phyloP scores from a whole-genome alignment of 2,113 vertebrate species.

The Antigone vipio region DNA sequence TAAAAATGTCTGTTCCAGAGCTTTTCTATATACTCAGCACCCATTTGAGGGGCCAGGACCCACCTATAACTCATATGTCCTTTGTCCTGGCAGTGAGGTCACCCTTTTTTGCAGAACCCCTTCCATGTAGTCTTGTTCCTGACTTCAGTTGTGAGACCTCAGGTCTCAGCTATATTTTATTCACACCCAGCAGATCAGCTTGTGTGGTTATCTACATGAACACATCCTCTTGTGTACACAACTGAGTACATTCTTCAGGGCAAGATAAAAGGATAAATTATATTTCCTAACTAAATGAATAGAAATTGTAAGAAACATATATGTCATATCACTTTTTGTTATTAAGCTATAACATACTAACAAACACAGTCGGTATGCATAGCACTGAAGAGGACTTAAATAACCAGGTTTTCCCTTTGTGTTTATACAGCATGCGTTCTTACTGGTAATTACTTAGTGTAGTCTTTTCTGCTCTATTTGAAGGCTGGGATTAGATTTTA shows the following conservation, averaged over 20 bases:
- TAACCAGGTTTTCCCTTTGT: not conserved
- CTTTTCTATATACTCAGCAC: not conserved
- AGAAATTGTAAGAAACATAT: not conserved
- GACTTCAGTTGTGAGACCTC: not conserved
- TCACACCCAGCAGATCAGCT: not conserved
- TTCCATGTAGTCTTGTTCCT: not conserved
- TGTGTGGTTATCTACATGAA: not conserved
- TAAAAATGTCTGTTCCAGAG: not conserved
- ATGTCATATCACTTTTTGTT: not conserved
- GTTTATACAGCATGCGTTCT: not conserved
- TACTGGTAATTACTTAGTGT: not conserved
- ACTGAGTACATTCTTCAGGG: not conserved
- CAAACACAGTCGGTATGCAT: not conserved
- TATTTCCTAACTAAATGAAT: not conserved
- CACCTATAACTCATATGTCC: not conserved
- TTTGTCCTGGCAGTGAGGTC: not conserved
- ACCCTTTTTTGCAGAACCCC: not conserved
- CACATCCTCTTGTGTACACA: not conserved
- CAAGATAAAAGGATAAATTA: not conserved
- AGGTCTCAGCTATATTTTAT: not conserved
- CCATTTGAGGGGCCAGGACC: not conserved
- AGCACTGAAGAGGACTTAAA: not conserved
- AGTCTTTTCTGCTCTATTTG: not conserved
- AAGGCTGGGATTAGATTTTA: not conserved
- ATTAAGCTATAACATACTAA: not conserved